phyloP scores from a whole-genome alignment of 2,113 vertebrate genomes.

The Ailuropoda melanoleuca region DNA sequence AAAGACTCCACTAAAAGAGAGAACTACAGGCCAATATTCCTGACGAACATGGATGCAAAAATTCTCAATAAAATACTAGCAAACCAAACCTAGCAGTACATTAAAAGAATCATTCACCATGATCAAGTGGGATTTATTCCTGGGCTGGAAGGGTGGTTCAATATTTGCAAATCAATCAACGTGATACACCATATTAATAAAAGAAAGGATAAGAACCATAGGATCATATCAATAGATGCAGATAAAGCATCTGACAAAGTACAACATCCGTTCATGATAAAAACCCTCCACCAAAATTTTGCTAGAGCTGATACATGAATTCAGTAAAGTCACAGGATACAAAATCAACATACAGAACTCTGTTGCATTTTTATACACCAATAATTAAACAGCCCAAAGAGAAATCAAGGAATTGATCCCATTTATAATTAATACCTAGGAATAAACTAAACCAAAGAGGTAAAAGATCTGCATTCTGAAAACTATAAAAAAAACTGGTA shows the following conservation, averaged over 20 bases:
- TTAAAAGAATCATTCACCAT: neutral
- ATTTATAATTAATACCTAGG: neutral
- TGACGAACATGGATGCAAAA: neutral
- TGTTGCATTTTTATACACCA: neutral
- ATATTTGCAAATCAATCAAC: neutral
- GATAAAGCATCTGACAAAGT: neutral
- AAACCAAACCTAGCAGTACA: neutral
- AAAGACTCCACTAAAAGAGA: neutral
- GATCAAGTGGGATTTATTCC: neutral
- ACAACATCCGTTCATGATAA: neutral
- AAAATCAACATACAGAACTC: neutral
- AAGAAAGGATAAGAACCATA: neutral
- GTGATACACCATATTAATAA: neutral
- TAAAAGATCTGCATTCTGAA: neutral
- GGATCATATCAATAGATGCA: neutral
- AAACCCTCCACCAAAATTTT: neutral
- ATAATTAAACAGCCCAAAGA: neutral
- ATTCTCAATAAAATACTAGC: neutral
- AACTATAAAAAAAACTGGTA: neutral
- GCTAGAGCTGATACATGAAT: neutral
- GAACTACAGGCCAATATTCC: neutral
- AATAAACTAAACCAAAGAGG: neutral
- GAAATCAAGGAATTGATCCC: neutral
- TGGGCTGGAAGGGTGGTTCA: neutral
- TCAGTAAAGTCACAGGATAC: neutral